Conservation (phyloP, 2,888 invertebrate species). For the Caenorhabditis panamensis region DNA sequence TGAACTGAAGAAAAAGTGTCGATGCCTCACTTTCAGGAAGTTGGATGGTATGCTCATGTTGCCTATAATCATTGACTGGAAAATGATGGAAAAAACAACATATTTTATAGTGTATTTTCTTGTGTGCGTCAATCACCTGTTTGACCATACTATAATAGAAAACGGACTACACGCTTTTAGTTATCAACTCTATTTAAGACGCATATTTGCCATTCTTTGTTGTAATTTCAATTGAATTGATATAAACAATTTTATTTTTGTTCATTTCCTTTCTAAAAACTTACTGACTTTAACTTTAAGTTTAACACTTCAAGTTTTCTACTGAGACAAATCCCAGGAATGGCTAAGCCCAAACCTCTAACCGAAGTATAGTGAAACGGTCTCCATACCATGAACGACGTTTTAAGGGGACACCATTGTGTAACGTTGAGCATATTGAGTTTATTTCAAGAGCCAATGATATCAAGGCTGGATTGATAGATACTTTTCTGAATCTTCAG, state of each 20-base stretch:
- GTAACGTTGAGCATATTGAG: conserved; percentile 64
- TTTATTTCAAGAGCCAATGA: conserved; percentile 59
- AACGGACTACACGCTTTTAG: background rate
- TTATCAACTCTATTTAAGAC: background rate
- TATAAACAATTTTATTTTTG: no score
- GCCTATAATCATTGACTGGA: conserved; percentile 27
- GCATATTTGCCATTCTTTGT: no score
- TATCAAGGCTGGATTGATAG: conserved; percentile 62
- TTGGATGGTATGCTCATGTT: conserved; percentile 43
- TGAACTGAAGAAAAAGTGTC: background rate
- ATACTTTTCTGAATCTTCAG: conserved; percentile 65
- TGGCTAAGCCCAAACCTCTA: conserved; percentile 52
- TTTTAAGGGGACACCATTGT: conserved; percentile 55
- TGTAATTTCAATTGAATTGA: no score
- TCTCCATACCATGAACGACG: background rate
- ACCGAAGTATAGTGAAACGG: conserved; percentile 21
- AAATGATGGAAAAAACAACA: background rate
- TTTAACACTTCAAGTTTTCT: conserved; percentile 2
- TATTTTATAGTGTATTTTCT: conserved; percentile 24
- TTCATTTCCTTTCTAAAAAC: background rate
- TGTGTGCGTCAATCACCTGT: conserved; percentile 31
- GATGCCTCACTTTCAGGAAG: conserved; percentile 40
- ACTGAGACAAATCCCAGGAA: no score
- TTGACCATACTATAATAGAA: conserved; percentile 27
- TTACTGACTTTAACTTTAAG: no score